Conservation (phyloP, 2,113 vertebrate species). For the Gracilinanus agilis region DNA sequence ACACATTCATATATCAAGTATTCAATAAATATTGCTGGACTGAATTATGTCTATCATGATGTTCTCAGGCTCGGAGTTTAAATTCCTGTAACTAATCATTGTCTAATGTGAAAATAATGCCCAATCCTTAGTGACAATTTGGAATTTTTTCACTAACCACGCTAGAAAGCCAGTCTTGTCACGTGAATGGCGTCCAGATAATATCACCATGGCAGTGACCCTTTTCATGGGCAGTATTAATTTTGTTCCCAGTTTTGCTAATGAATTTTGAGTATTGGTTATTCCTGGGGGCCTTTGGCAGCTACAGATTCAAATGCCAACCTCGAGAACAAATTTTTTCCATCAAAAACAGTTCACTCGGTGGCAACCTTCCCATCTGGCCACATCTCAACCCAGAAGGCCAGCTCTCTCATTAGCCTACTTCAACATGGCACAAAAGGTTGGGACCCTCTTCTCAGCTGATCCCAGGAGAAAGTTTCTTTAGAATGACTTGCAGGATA, state of each 20-base stretch:
- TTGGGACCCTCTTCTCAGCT: neutral
- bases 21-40: neutral
- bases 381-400: slow-evolving; percentile 36
- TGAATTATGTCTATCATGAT: slow-evolving; percentile 34
- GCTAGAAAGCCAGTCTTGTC: slow-evolving; percentile 27
- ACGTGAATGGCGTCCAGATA: slow-evolving; percentile 22
- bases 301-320: slow-evolving; percentile 41
- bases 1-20: neutral
- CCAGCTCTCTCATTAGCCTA: slow-evolving; percentile 20
- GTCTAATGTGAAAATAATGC: slow-evolving; percentile 41
- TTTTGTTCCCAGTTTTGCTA: slow-evolving; percentile 66
- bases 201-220: neutral
- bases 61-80: slow-evolving; percentile 13
- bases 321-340: slow-evolving; percentile 57
- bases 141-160: slow-evolving; percentile 27
- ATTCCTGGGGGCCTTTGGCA: slow-evolving; percentile 61
- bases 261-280: slow-evolving; percentile 34
- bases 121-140: slow-evolving; percentile 6
- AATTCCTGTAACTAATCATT: slow-evolving; percentile 45
- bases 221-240: slow-evolving; percentile 28
- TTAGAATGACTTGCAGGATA: neutral
- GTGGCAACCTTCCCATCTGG: neutral
- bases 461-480: neutral
- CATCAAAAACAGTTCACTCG: slow-evolving; percentile 42
- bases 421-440: slow-evolving; percentile 43